Percentiles rank a stretch among this genome's conserved stretches.
phyloP scores from a whole-genome alignment of 2,113 vertebrate genomes.

The Henicopernis longicauda region DNA sequence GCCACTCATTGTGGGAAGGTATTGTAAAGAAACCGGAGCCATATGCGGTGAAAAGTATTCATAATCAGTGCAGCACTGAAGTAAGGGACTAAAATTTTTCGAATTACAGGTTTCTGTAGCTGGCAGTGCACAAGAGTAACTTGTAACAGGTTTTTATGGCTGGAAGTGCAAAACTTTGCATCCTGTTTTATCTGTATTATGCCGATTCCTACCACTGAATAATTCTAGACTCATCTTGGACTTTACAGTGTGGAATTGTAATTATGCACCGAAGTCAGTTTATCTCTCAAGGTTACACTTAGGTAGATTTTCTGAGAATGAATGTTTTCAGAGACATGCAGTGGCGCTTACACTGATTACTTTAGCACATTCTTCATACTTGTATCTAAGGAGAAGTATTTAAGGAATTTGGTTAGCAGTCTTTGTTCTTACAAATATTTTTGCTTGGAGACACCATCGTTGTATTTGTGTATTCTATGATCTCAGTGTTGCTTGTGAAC shows the following conservation, averaged over 20 bases:
- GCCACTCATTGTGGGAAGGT: not conserved
- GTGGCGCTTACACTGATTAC: not conserved
- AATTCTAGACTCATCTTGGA: not conserved
- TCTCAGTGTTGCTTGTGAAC: not conserved
- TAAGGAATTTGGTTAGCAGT: constrained; percentile 41
- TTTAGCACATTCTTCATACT: constrained; percentile 49
- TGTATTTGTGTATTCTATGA: constrained; percentile 1
- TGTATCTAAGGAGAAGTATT: constrained; percentile 49
- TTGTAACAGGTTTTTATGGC: not conserved
- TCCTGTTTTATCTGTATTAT: not conserved
- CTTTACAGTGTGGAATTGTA: not conserved
- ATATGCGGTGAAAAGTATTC: not conserved
- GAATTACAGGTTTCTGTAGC: not conserved
- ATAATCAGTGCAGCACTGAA: not conserved
- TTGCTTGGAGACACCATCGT: constrained; percentile 16
- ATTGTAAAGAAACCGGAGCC: not conserved
- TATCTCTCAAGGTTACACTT: constrained; percentile 18
- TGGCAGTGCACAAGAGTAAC: not conserved
- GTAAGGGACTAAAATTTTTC: not conserved
- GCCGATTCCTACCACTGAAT: not conserved
- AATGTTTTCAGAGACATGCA: constrained; percentile 32
- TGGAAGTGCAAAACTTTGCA: not conserved
- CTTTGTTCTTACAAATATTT: constrained; percentile 50
- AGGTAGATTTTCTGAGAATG: constrained; percentile 43
- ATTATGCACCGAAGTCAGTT: not conserved